Evolutionary conservation across 1,140 invertebrate genomes (phyloP).

Genomic region (Mamestra configurata): DNA sequence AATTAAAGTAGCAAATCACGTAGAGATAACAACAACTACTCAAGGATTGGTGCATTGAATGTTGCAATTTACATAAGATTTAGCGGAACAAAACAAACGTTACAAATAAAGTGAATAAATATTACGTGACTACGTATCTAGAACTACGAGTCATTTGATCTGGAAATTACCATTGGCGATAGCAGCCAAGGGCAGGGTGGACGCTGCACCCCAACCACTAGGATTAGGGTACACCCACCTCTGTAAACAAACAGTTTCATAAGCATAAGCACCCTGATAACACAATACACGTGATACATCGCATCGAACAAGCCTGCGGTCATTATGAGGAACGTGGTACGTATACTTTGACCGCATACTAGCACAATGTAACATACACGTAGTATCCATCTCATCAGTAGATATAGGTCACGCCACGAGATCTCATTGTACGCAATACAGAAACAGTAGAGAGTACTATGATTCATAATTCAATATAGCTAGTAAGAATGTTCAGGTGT

Average conservation of each 20-base stretch:
- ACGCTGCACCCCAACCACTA: constrained; percentile 65
- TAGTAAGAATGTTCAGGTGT: constrained; percentile 5
- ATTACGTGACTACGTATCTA: constrained; percentile 54
- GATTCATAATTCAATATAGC: neutral
- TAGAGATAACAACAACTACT: constrained; percentile 11
- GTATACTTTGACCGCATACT: constrained; percentile 26
- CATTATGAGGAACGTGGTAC: constrained; percentile 10
- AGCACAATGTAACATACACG: neutral
- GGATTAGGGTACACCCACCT: constrained; percentile 67
- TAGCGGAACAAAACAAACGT: constrained; percentile 39
- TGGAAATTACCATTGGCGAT: constrained; percentile 64
- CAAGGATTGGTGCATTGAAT: constrained; percentile 42
- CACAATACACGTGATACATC: constrained; percentile 36
- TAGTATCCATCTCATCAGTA: neutral
- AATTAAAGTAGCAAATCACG: constrained; percentile 31
- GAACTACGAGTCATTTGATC: constrained; percentile 56
- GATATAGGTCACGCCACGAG: constrained; percentile 20
- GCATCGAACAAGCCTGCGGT: constrained; percentile 10
- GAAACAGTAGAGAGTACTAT: neutral
- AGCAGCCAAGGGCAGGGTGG: constrained; percentile 65
- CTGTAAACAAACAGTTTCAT: constrained; percentile 64
- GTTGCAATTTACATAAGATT: constrained; percentile 44
- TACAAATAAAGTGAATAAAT: constrained; percentile 49
- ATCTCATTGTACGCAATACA: neutral
- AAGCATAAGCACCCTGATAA: constrained; percentile 49